These are phyloP conservation scores for Mamestra brassicae DNA, from an alignment of 2,888 invertebrate species.

Conservation along the genomic window DNA sequence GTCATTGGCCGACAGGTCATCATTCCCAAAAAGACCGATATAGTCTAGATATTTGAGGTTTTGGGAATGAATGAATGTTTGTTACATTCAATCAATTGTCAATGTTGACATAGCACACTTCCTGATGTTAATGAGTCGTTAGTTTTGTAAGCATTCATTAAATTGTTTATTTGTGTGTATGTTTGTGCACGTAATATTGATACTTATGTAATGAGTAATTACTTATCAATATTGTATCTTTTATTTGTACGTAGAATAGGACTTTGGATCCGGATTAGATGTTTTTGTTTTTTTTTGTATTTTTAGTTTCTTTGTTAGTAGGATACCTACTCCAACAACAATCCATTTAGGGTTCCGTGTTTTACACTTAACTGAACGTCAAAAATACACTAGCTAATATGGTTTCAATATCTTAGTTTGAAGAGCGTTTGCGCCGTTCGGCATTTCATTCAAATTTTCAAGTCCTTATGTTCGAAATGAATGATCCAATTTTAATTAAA, in stretches of 20 bases:
- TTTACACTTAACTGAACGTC: too few species aligned
- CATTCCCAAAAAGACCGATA: neutral
- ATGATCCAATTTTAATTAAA: too few species aligned
- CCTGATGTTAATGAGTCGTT: neutral
- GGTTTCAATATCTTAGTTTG: too few species aligned
- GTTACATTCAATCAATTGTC: neutral
- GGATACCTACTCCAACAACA: too few species aligned
- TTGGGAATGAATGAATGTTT: neutral
- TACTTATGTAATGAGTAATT: constrained; percentile 1
- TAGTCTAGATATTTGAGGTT: neutral
- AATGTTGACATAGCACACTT: constrained; percentile 6
- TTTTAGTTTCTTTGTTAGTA: too few species aligned
- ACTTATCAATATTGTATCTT: neutral
- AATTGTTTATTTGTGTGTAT: neutral
- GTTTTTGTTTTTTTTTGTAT: too few species aligned
- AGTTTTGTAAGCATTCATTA: neutral
- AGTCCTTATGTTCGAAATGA: too few species aligned
- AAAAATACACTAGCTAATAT: too few species aligned
- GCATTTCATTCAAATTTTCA: too few species aligned
- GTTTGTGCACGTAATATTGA: neutral
- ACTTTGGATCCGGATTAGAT: constrained; percentile 15
- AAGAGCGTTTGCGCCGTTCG: too few species aligned
- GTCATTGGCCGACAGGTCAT: constrained; percentile 2
- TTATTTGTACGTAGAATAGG: neutral
- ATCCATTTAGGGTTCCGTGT: too few species aligned